phyloP scores from a whole-genome alignment of 2,888 invertebrate genomes.

The Venusia cambrica region DNA sequence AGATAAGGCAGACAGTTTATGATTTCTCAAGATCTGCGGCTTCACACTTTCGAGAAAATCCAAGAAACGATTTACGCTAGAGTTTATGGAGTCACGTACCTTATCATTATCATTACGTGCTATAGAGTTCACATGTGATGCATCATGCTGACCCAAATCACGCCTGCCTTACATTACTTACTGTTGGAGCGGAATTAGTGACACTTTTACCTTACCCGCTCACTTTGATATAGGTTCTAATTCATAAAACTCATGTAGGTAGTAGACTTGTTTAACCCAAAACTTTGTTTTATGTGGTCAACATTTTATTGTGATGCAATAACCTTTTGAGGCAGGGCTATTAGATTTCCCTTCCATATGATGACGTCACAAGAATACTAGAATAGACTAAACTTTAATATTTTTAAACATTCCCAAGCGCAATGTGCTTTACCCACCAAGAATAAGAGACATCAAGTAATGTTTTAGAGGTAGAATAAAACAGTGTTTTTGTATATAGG shows the following conservation, averaged over 20 bases:
- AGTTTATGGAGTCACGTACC: constrained; percentile 59
- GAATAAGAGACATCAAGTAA: too few species aligned
- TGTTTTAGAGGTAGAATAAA: too few species aligned
- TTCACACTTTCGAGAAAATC: constrained; percentile 24
- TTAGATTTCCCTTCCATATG: too few species aligned
- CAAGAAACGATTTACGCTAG: constrained; percentile 32
- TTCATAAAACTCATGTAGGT: constrained; percentile 23
- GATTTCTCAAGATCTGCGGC: constrained; percentile 15
- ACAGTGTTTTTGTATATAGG: too few species aligned
- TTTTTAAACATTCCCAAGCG: too few species aligned
- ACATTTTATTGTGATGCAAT: too few species aligned
- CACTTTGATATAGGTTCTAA: constrained; percentile 31
- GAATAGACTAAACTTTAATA: too few species aligned
- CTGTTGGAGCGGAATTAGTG: constrained; percentile 41
- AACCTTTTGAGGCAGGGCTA: too few species aligned
- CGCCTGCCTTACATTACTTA: constrained; percentile 42
- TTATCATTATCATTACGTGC: constrained; percentile 45
- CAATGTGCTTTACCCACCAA: too few species aligned
- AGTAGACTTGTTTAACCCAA: too few species aligned
- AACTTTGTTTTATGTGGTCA: too few species aligned
- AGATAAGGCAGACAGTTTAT: background rate
- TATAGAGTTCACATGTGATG: constrained; percentile 55
- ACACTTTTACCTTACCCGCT: constrained; percentile 31
- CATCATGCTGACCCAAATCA: constrained; percentile 62
- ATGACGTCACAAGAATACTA: too few species aligned